A percentile compares a stretch with the other conserved stretches of the same genome.
These are phyloP conservation scores for Erythrocercus mccallii DNA, from an alignment of 2,113 vertebrate genomes.

Conservation along the genomic window DNA sequence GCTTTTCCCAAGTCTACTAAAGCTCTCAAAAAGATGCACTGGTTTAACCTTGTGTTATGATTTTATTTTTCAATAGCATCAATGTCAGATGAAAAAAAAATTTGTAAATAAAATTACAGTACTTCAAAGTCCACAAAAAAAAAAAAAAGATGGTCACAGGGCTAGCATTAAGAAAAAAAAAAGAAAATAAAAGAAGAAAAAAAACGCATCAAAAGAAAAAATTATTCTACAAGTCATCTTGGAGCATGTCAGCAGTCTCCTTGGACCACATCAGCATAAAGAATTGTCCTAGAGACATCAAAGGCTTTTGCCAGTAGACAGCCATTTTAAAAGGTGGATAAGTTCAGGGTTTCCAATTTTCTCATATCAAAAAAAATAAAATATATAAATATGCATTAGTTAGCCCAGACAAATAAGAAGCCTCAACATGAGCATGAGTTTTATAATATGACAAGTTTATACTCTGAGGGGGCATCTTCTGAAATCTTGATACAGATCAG, in stretches of 20 bases:
- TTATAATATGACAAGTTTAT: background rate
- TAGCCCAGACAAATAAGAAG: background rate
- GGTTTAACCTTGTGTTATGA: background rate
- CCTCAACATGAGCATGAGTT: background rate
- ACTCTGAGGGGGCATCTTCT: background rate
- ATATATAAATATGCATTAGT: background rate
- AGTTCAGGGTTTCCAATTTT: background rate
- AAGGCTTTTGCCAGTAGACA: background rate
- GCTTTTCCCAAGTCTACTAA: background rate
- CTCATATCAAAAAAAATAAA: background rate
- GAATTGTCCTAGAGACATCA: background rate
- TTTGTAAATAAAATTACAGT: background rate
- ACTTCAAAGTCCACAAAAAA: background rate
- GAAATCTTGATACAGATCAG: background rate
- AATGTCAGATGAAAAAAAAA: background rate
- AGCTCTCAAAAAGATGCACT: background rate
- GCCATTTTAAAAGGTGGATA: background rate
- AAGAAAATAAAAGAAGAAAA: fast-evolving
- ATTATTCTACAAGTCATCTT: background rate
- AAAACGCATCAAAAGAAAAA: background rate
- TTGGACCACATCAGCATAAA: background rate
- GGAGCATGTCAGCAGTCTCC: background rate
- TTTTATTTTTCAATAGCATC: background rate
- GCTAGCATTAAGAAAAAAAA: background rate
- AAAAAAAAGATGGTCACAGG: background rate